phyloP scores from a whole-genome alignment of 2,888 invertebrate species.

The Iselma pallidipennis region DNA sequence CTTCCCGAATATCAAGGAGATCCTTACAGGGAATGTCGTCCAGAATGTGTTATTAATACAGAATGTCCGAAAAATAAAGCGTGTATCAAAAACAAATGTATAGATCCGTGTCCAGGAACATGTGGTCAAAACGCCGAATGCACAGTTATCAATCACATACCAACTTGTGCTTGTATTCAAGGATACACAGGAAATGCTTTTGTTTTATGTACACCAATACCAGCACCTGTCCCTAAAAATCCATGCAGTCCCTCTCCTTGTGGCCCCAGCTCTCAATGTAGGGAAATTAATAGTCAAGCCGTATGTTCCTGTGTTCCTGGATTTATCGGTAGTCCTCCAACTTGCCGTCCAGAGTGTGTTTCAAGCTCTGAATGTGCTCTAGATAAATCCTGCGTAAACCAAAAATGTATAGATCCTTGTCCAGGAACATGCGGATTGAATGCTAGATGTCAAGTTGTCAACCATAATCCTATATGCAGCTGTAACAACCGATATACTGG shows the following conservation, averaged over 20 bases:
- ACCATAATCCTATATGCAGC: slow-evolving; percentile 71
- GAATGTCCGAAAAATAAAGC: slow-evolving; percentile 66
- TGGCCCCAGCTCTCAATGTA: slow-evolving; percentile 62
- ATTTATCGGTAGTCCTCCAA: slow-evolving; percentile 76
- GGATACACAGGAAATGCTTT: slow-evolving; percentile 64
- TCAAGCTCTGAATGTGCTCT: slow-evolving; percentile 72
- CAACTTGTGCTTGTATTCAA: slow-evolving; percentile 69
- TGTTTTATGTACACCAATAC: slow-evolving; percentile 22
- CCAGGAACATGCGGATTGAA: slow-evolving; percentile 77
- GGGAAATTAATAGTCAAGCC: slow-evolving; percentile 63
- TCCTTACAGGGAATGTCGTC: slow-evolving; percentile 67
- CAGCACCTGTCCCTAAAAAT: slow-evolving; percentile 47
- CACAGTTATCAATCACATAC: slow-evolving; percentile 69
- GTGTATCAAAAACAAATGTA: slow-evolving; percentile 67
- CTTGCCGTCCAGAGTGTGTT: slow-evolving; percentile 77
- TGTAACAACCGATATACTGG: slow-evolving; percentile 57
- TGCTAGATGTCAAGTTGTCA: slow-evolving; percentile 73
- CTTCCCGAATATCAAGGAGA: slow-evolving; percentile 65
- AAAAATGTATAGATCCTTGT: slow-evolving; percentile 80
- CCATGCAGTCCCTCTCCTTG: slow-evolving; percentile 75
- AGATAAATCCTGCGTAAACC: slow-evolving; percentile 71
- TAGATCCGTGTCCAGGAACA: slow-evolving; percentile 68
- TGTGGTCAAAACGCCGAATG: slow-evolving; percentile 71
- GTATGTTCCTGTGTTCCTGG: slow-evolving; percentile 69
- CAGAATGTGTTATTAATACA: slow-evolving; percentile 68